Percentiles rank a stretch among this genome's conserved stretches.
Conservation (phyloP, 2,888 invertebrate species). For the Pyrrhia umbra region DNA sequence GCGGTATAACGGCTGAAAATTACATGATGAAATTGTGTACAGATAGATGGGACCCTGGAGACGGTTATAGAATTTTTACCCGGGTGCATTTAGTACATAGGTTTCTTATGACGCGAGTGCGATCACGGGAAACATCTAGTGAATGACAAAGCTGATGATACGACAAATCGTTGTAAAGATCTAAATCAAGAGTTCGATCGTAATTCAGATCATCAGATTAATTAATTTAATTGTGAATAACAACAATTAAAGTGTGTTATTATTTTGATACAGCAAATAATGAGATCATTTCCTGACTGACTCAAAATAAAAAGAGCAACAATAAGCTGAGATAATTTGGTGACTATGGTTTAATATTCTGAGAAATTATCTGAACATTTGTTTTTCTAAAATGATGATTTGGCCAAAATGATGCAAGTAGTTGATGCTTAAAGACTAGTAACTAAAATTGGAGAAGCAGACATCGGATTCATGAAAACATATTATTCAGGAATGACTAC, state of each 20-base stretch:
- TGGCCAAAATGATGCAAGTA: neutral
- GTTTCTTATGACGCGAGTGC: no score
- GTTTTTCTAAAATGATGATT: neutral
- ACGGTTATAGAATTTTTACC: no score
- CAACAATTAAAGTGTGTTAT: constrained; percentile 5
- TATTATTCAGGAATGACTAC: no score
- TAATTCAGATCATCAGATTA: neutral
- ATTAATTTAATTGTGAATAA: constrained; percentile 7
- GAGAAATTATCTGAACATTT: constrained; percentile 2
- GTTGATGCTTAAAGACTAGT: no score
- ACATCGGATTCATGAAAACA: no score
- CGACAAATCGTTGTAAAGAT: constrained; percentile 1
- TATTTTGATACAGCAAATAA: no score
- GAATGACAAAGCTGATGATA: constrained; percentile 11
- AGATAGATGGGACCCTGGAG: no score
- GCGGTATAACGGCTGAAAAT: no score
- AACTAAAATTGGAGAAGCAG: no score
- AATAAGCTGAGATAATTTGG: neutral
- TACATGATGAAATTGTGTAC: no score
- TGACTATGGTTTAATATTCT: neutral
- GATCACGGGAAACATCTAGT: constrained; percentile 6
- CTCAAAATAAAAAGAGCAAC: constrained; percentile 6
- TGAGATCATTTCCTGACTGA: neutral
- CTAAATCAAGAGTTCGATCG: neutral
- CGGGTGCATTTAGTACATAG: no score